These are phyloP conservation scores for Tylochromis polylepis DNA, from an alignment of 2,113 vertebrate species.

Conservation along the genomic window DNA sequence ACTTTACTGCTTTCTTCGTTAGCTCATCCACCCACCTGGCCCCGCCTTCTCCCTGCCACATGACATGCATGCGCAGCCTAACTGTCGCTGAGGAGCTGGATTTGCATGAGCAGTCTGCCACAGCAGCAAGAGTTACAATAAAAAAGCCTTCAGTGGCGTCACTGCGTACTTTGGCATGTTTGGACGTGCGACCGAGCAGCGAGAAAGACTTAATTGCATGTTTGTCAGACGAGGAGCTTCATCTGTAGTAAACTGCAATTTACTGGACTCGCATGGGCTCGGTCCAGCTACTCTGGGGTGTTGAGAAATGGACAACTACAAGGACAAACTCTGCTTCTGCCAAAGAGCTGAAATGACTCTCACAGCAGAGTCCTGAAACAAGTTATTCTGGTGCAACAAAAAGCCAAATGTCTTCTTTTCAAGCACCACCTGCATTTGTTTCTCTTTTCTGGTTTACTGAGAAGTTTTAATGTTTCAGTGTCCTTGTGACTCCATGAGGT, in stretches of 20 bases:
- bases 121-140: neutral
- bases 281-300: neutral
- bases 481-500: neutral
- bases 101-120: neutral
- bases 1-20: neutral
- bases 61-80: neutral
- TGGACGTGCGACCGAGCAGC: neutral
- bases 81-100: constrained; percentile 13
- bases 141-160: constrained; percentile 3
- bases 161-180: constrained; percentile 22
- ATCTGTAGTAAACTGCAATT: constrained; percentile 13
- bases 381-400: neutral
- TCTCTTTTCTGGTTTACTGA: neutral
- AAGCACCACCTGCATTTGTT: neutral
- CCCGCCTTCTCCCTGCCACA: neutral
- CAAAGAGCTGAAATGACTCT: neutral
- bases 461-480: neutral
- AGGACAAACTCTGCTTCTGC: neutral
- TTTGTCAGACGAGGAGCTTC: constrained; percentile 10
- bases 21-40: constrained; percentile 13
- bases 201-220: constrained; percentile 44
- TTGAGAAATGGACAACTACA: neutral
- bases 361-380: neutral
- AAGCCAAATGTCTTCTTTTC: neutral
- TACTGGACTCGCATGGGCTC: constrained; percentile 17